These are phyloP conservation scores for Scaptomyza graminum DNA, from an alignment of 1,140 invertebrate species.

Conservation along the genomic window DNA sequence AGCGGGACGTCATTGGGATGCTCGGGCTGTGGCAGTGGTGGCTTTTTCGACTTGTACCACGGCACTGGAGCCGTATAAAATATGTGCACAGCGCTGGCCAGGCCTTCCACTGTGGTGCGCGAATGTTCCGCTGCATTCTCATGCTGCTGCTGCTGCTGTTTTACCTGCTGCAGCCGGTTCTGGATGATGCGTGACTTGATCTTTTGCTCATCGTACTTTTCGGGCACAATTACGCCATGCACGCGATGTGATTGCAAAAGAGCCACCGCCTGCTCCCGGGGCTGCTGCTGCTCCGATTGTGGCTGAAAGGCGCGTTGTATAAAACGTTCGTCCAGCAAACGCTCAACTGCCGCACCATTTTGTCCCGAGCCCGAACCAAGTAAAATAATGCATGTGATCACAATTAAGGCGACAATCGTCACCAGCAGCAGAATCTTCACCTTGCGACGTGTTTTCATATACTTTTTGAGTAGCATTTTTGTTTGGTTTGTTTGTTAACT, in stretches of 20 bases:
- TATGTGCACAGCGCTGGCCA: slow-evolving; percentile 74
- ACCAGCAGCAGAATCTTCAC: slow-evolving; percentile 77
- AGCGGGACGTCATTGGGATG: slow-evolving; percentile 63
- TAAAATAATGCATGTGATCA: slow-evolving; percentile 71
- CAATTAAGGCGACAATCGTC: slow-evolving; percentile 71
- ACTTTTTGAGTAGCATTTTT: slow-evolving; percentile 82
- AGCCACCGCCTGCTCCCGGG: slow-evolving; percentile 21
- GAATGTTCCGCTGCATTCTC: slow-evolving; percentile 57
- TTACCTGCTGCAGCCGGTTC: slow-evolving; percentile 73
- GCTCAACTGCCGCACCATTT: slow-evolving; percentile 55
- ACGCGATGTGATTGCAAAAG: slow-evolving; percentile 63
- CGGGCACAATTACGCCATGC: slow-evolving; percentile 75
- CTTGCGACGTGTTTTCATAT: slow-evolving; percentile 81
- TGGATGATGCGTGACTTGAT: slow-evolving; percentile 77
- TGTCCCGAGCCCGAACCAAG: slow-evolving; percentile 59
- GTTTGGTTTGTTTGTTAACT: slow-evolving; percentile 40
- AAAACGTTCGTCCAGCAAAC: slow-evolving; percentile 74
- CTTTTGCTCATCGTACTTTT: slow-evolving; percentile 82
- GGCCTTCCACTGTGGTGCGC: slow-evolving; percentile 58
- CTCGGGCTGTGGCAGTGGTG: slow-evolving; percentile 48
- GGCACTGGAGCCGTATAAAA: slow-evolving; percentile 78
- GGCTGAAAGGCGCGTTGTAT: slow-evolving; percentile 72
- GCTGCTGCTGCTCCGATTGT: slow-evolving; percentile 37
- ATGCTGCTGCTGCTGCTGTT: slow-evolving; percentile 60
- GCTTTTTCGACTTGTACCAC: slow-evolving; percentile 80